Evolutionary conservation across 2,888 invertebrate species (phyloP), one percentile per base, ranked within the genome.

Genomic region (Campoplex capitator): DNA sequence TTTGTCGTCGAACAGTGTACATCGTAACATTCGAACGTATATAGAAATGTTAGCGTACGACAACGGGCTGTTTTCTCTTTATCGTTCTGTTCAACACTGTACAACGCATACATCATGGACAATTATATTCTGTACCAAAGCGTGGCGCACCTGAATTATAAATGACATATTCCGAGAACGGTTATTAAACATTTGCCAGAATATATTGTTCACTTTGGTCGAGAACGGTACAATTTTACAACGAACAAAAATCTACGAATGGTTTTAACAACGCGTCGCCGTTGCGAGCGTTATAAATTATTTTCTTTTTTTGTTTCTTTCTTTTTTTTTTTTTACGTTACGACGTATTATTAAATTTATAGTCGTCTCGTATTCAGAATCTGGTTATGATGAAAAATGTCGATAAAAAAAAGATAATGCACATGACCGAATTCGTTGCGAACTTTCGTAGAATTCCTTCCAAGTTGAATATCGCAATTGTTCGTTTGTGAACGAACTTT

Each of bases 161-260:
- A 79, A 79, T 70, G 45, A 56, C 54, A 42, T 45, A 70, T 79
- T 71, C 56, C 45, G 70, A 70, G 79, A 68, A 28, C 16, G 54
- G 77, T 58, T 77, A 83, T 83, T 71, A 83, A 83, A 83, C 62
- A 83, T 83, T 77, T 76, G 42, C 48, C 16, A 58, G 62, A 70
- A 83, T 81, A 83, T 70, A 76, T 70, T 76, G 42, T 68, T 56
- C 68, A 38, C 45, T 13, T 58, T 58, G 67, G 38, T n/a, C 9
- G 67, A 67, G 67, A 67, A 42, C 67, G 67, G 6, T 42, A n/a
- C 38, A n/a, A 67, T 67, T 42, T 67, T 42, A n/a, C 67, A 67
- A 42, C 42, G 6, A 16, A 13, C 42, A 42, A 9, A 67, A 42
- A 67, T 67, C 42, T 67, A 67, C 67, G 67, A 42, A 67, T 38